These are phyloP conservation scores for Euwallacea fornicatus DNA, from an alignment of 1,140 invertebrate genomes.

Conservation along the genomic window DNA sequence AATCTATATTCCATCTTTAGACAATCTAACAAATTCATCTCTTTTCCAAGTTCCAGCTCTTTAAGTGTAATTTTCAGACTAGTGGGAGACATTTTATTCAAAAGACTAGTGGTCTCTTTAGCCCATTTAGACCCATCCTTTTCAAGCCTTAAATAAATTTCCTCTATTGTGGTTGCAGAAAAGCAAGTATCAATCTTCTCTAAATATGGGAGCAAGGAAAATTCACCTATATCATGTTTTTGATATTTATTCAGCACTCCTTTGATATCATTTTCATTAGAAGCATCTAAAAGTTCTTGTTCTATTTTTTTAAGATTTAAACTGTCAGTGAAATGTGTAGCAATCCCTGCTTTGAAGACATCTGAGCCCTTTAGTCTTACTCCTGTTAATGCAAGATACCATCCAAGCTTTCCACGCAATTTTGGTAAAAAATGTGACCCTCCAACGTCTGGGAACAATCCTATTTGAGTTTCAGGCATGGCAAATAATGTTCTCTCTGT, in stretches of 20 bases:
- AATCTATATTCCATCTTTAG: conserved; percentile 91
- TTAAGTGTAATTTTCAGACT: conserved; percentile 87
- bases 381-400: conserved; percentile 93
- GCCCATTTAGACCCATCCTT: conserved; percentile 81
- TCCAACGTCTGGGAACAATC: conserved; percentile 96
- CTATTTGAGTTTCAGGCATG: conserved; percentile 96
- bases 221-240: conserved; percentile 59
- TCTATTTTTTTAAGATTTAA: conserved; percentile 69
- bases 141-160: conserved; percentile 76
- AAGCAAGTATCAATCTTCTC: conserved; percentile 85
- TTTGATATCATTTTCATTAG: conserved; percentile 63
- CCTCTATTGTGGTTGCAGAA: conserved; percentile 72
- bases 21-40: conserved; percentile 78
- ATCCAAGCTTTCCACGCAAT: conserved; percentile 81
- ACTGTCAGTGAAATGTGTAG: conserved; percentile 86
- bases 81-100: conserved; percentile 89
- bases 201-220: conserved; percentile 73
- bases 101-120: conserved; percentile 62
- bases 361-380: conserved; percentile 82
- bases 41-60: conserved; percentile 73
- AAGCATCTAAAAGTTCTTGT: conserved; percentile 64
- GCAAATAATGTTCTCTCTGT: conserved; percentile 97
- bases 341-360: conserved; percentile 79
- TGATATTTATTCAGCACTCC: conserved; percentile 62
- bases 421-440: conserved; percentile 88